Evolutionary conservation across 1,140 invertebrate genomes (phyloP).

Genomic region (Ips typographus): DNA sequence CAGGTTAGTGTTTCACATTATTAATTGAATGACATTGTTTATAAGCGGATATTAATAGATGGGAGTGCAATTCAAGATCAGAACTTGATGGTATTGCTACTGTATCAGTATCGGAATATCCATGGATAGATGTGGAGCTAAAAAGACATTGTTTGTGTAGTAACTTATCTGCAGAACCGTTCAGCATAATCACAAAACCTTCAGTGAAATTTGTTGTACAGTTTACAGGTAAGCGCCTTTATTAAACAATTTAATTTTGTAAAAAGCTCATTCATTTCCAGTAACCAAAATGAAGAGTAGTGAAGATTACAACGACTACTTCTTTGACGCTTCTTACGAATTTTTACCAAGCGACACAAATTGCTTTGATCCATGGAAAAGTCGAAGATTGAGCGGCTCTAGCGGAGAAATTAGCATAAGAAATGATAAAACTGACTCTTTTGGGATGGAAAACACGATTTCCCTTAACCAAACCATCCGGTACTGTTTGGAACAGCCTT

Average conservation of each 20-base stretch:
- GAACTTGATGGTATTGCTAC: conserved; percentile 59
- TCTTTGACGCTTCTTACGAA: conserved; percentile 78
- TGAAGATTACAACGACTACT: conserved; percentile 78
- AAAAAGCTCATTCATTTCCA: neutral
- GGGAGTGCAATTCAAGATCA: conserved; percentile 60
- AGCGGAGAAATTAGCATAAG: conserved; percentile 68
- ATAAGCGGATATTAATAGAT: conserved; percentile 54
- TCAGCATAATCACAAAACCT: conserved; percentile 63
- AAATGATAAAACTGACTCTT: conserved; percentile 34
- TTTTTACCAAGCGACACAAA: conserved; percentile 63
- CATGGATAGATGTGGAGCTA: conserved; percentile 70
- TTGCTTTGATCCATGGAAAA: conserved; percentile 63
- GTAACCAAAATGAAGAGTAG: conserved; percentile 79
- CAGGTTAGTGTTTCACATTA: conserved; percentile 8
- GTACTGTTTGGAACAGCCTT: conserved; percentile 70
- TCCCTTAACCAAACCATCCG: conserved; percentile 35
- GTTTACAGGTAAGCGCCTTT: conserved; percentile 55
- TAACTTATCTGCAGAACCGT: conserved; percentile 63
- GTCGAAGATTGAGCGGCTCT: conserved; percentile 64
- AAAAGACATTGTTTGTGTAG: conserved; percentile 74
- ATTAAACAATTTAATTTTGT: neutral
- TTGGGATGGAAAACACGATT: conserved; percentile 9
- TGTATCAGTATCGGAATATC: conserved; percentile 69
- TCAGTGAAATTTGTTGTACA: conserved; percentile 69
- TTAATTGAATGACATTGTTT: neutral